Base-by-base conservation (phyloP, 2,113 vertebrate genomes). In the Struthidea cinerea region DNA sequence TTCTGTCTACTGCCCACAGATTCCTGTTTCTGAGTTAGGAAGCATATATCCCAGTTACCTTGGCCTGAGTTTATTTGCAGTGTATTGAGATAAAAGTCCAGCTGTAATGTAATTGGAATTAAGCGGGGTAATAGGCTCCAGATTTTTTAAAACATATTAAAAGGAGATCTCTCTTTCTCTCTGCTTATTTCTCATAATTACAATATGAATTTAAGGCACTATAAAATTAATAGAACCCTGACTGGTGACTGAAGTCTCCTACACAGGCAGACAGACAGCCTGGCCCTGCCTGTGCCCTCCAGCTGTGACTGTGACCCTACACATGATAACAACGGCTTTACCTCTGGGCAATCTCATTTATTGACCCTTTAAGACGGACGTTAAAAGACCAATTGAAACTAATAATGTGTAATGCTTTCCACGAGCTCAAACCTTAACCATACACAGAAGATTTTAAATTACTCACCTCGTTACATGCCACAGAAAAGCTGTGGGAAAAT, bases 271-370 rank as follows among this genome's bases (percentile, higher is more conserved):
- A 83, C 92, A 93, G 93, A 65, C 95, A 94, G 93, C 87, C 93
- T 96, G 91, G 78, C 94, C 95, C 93, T 78, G 71, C 42, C 7
- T 0, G 3, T 94, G 85, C 92, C 93, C 90, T 74, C 96, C 93
- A 88, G 92, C 93, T 96, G 94, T 74, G 93, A 86, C 83, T n/a
- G 7, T 67, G 88, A 90, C 90, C 86, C 87, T 68, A n/a, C 80
- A 80, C 85, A 86, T 35, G 76, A 86, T 84, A 96, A 96, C 90
- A 91, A 70, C 32, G 11, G 68, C 7, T 47, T 70, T 86, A 84
- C 90, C 92, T 92, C 82, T 37, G 57, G 93, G 90, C 92, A 95
- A 94, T 86, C 90, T 80, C 93, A 64, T 88, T 96, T 96, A 95
- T 46, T 94, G 94, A 96, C 96, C 75, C 83, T 93, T 84, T 92